Base-by-base conservation (phyloP, 2,113 vertebrate genomes). In the Leuciscus idus region DNA sequence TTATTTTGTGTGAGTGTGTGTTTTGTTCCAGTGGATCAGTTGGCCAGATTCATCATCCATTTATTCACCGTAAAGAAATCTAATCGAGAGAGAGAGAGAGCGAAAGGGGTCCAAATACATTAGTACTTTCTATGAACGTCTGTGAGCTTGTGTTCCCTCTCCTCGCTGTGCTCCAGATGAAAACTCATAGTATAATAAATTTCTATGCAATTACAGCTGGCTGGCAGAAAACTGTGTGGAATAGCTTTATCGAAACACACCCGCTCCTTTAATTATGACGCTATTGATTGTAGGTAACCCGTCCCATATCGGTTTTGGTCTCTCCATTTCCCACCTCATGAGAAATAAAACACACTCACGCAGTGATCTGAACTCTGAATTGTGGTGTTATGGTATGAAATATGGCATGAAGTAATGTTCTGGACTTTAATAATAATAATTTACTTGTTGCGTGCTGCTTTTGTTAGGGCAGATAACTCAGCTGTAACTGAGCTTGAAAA, bases 231-330 rank as follows among this genome's bases (percentile, higher is more conserved):
- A 90, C 91, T 88, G 90, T 88, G 89, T 91, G 90, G 92, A 93
- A 94, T 93, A 85, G 90, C 92, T 94, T 92, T 91, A 93, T 94
- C 90, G 91, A 93, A 94, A 92, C 82, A 88, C 91, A 92, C 86
- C 48, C 2, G 86, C 87, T 89, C 89, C 87, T 91, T 92, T 94
- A 94, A 94, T 94, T 94, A 94, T 89, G 91, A 86, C 66, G 11
- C 75, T 94, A 94, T 95, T 93, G 94, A 94, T 94, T 92, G 78
- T 85, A 88, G 84, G 91, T 92, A 91, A 80, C 86, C 90, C 66
- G 74, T 85, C 87, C 89, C 17, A 84, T 90, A 89, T 75, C 66
- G 43, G 76, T 86, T 74, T 85, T 80, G 82, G 26, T 77, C 33
- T 87, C 76, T 86, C 57, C 66, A 68, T 84, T 87, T 75, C 70